A percentile compares a stretch with the other conserved stretches of the same genome.
Conservation (phyloP, 2,113 vertebrate species). For the Arothron firmamentum region DNA sequence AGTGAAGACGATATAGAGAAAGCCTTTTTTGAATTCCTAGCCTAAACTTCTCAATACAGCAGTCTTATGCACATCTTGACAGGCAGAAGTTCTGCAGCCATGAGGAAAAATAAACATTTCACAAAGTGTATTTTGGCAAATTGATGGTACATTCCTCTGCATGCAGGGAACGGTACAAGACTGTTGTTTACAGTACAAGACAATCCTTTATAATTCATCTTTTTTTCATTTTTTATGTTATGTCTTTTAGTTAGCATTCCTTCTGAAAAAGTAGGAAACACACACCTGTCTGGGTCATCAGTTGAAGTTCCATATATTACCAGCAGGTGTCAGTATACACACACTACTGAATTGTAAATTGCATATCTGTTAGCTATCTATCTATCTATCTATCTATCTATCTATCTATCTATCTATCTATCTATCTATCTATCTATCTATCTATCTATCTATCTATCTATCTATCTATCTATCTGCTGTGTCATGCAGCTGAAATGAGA, state of each 20-base stretch:
- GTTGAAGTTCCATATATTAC: constrained; percentile 11
- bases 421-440: background rate
- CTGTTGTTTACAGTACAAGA: no score
- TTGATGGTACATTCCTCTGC: background rate
- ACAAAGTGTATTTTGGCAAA: background rate
- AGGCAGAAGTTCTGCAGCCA: background rate
- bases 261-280: no score
- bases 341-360: constrained; percentile 11
- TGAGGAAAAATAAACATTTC: background rate
- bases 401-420: background rate
- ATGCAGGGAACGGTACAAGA: no score
- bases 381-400: background rate
- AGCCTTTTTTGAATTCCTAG: constrained; percentile 14
- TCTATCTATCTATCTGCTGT: background rate
- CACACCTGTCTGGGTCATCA: no score
- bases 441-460: background rate
- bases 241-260: no score
- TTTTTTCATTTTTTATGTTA: no score
- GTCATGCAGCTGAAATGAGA: constrained; percentile 39
- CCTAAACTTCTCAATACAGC: background rate
- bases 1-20: constrained; percentile 8
- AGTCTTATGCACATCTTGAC: background rate
- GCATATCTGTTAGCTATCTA: background rate
- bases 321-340: constrained; percentile 73
- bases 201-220: no score